Conservation (phyloP, 2,888 invertebrate species). For the Conomelus anceps region DNA sequence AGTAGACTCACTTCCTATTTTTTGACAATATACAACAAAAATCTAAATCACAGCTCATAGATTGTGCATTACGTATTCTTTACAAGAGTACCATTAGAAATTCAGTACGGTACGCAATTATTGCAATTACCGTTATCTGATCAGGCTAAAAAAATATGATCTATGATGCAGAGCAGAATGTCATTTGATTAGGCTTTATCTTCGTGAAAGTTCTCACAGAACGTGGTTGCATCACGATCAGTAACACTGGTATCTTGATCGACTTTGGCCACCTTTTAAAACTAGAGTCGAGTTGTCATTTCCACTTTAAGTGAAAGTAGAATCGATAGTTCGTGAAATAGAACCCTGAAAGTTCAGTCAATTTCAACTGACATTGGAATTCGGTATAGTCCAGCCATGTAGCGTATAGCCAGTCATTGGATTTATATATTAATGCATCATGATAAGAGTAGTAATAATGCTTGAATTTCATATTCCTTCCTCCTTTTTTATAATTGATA, state of each 20-base stretch:
- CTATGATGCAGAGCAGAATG: not conserved
- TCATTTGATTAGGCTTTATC: not conserved
- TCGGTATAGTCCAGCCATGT: too few species aligned
- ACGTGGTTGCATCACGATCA: not conserved
- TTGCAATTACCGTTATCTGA: not conserved
- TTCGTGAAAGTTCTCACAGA: not conserved
- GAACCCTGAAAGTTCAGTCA: not conserved
- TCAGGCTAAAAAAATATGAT: not conserved
- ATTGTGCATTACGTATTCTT: not conserved
- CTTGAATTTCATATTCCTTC: not conserved
- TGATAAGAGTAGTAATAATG: not conserved
- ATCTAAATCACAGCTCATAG: not conserved
- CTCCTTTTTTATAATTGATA: not conserved
- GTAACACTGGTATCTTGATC: not conserved
- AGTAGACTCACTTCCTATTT: too few species aligned
- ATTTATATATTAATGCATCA: not conserved
- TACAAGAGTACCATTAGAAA: not conserved
- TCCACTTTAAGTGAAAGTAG: not conserved
- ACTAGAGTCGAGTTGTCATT: not conserved
- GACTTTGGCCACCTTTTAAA: not conserved
- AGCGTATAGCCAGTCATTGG: not conserved
- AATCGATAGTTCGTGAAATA: not conserved
- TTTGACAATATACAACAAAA: not conserved
- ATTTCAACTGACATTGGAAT: not conserved
- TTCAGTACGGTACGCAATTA: not conserved